phyloP scores from a whole-genome alignment of 2,888 invertebrate genomes.

The Drosophila seclusa region DNA sequence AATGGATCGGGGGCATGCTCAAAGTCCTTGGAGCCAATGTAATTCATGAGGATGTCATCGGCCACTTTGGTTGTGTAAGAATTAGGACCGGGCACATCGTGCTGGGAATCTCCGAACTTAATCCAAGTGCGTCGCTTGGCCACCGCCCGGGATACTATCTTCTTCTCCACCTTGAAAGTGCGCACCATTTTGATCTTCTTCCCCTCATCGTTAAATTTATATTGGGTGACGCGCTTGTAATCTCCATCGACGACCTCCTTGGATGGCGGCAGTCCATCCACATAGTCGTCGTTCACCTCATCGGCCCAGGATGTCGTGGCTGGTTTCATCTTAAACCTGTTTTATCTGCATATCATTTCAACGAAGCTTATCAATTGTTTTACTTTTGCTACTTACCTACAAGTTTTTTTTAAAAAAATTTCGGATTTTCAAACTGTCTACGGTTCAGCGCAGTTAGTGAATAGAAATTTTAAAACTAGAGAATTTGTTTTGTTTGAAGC shows the following conservation, averaged over 20 bases:
- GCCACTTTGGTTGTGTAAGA: constrained; percentile 97
- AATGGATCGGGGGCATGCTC: constrained; percentile 94
- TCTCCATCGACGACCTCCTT: constrained; percentile 94
- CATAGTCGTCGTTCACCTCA: constrained; percentile 95
- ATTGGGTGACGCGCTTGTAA: constrained; percentile 95
- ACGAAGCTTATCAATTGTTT: background rate
- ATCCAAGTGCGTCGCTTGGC: constrained; percentile 96
- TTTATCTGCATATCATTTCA: background rate
- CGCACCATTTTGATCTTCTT: constrained; percentile 95
- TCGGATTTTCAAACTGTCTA: background rate
- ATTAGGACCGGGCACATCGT: constrained; percentile 97
- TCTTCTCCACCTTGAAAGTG: constrained; percentile 96
- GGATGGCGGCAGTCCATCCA: constrained; percentile 89
- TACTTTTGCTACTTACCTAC: background rate
- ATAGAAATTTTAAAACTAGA: background rate
- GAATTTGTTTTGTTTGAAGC: background rate
- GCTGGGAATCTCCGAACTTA: constrained; percentile 96
- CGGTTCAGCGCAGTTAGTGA: background rate
- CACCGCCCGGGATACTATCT: constrained; percentile 94
- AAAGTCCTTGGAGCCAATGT: constrained; percentile 94
- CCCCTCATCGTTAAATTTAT: constrained; percentile 94
- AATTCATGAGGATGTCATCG: constrained; percentile 98
- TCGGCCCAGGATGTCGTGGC: constrained; percentile 97
- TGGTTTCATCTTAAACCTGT: constrained; percentile 86
- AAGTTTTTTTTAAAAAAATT: constrained; percentile 7